Evolutionary conservation across 1,140 invertebrate species (phyloP).

Genomic region (Drosophila sturtevanti): DNA sequence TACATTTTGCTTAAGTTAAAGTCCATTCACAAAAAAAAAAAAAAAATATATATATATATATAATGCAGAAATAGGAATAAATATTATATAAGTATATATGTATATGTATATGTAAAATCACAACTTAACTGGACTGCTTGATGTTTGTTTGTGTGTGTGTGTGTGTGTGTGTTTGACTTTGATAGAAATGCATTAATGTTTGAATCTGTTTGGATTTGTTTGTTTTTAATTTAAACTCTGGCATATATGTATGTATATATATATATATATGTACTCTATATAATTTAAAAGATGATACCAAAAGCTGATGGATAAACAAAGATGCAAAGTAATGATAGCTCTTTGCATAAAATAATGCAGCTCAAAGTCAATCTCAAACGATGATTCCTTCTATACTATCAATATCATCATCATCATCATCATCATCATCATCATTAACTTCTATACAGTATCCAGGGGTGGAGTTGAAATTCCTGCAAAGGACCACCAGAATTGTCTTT

Average conservation of each 20-base stretch:
- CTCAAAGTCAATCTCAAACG: background rate
- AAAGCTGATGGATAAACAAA: conserved; percentile 14
- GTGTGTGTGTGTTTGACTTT: conserved; percentile 41
- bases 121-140: conserved; percentile 22
- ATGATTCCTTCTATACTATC: too few species aligned
- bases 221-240: conserved; percentile 64
- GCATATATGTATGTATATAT: conserved; percentile 21
- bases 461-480: background rate
- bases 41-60: too few species aligned
- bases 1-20: too few species aligned
- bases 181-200: conserved; percentile 4
- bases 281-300: background rate
- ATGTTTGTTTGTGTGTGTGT: background rate
- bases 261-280: background rate
- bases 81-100: background rate
- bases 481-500: too few species aligned
- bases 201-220: conserved; percentile 43
- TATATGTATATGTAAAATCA: conserved; percentile 11
- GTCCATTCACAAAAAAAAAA: background rate
- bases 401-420: background rate
- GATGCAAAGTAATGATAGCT: conserved; percentile 13
- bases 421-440: background rate
- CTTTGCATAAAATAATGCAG: background rate
- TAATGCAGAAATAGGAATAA: background rate
- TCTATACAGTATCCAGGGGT: background rate